Base-by-base conservation (phyloP, 2,113 vertebrate species). In the Brevimyrus niger region DNA sequence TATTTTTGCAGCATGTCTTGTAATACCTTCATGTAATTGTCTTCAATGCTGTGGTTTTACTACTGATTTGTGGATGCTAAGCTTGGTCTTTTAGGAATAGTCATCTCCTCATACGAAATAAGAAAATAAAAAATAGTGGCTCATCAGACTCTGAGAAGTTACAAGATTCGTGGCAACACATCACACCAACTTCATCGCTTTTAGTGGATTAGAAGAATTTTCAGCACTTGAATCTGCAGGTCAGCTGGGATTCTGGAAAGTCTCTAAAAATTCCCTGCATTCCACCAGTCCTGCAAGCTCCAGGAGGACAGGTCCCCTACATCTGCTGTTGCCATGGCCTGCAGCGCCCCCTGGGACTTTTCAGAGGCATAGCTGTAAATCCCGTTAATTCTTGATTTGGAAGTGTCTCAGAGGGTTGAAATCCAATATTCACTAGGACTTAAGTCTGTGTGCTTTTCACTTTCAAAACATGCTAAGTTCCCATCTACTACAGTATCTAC, bases 31-130 rank as follows among this genome's bases (percentile, higher is more conserved):
- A 55, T 53, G 27, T 9, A 35, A 35, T 53, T 87, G 27, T 87
- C 85, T 87, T 55, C n/a, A 53, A 8, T 87, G n/a, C 47, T 87
- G 27, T 55, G 27, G n/a, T 53, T 48, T 51, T 48, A 86, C 84
- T 86, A 38, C 50, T 87, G 85, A 87, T 53, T 35, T 51, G 17
- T 51, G 50, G 85, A 87, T 86, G n/a, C 31, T 86, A 51, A n/a
- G 15, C 31, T 31, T 53, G 50, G 47, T 55, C 47, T 87, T 50
- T 87, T 35, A 53, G 27, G 85, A 87, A 47, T 87, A 80, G 73
- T 80, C 35, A 35, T 80, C 73, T 51, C 50, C 47, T 87, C 8
- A 47, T n/a, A 51, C 21, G 31, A 35, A 53, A 87, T 8, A 53
- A 55, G 27, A 53, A 87, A 87, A 87, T 53, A 13, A 87, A 53